A percentile compares a stretch with the other conserved stretches of the same genome.
Evolutionary conservation across 1,140 invertebrate species (phyloP).

Genomic region (Drosophila guanche): DNA sequence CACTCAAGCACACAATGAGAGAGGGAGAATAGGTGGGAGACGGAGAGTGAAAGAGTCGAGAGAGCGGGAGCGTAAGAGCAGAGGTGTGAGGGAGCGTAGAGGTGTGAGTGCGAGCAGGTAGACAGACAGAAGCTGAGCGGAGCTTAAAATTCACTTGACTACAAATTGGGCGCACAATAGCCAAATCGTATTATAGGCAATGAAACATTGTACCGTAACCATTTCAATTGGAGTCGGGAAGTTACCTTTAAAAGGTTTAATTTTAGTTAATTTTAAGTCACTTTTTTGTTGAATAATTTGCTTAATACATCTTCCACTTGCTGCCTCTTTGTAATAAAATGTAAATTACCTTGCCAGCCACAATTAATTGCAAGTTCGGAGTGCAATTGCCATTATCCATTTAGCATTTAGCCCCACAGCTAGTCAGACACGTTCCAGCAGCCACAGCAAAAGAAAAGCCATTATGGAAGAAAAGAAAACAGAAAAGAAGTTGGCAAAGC

Average conservation of each 20-base stretch:
- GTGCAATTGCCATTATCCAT: slow-evolving; percentile 74
- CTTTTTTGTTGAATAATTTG: too few relatives aligned
- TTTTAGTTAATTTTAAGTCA: too few relatives aligned
- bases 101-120: too few relatives aligned
- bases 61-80: too few relatives aligned
- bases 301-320: background rate
- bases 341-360: background rate
- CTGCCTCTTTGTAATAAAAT: slow-evolving; percentile 18
- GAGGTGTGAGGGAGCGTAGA: too few relatives aligned
- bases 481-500: slow-evolving; percentile 5
- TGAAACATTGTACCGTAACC: too few relatives aligned
- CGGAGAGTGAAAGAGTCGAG: background rate
- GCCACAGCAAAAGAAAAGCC: slow-evolving; percentile 12
- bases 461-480: slow-evolving; percentile 2
- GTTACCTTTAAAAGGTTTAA: too few relatives aligned
- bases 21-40: background rate
- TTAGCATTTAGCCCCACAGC: slow-evolving; percentile 40
- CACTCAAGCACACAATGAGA: background rate
- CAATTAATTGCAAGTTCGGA: slow-evolving; percentile 74
- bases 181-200: too few relatives aligned
- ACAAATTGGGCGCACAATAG: too few relatives aligned
- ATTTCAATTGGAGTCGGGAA: too few relatives aligned
- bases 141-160: too few relatives aligned
- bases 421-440: slow-evolving; percentile 55
- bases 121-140: too few relatives aligned